phyloP scores from a whole-genome alignment of 2,113 vertebrate species.

The Salvelinus alpinus region DNA sequence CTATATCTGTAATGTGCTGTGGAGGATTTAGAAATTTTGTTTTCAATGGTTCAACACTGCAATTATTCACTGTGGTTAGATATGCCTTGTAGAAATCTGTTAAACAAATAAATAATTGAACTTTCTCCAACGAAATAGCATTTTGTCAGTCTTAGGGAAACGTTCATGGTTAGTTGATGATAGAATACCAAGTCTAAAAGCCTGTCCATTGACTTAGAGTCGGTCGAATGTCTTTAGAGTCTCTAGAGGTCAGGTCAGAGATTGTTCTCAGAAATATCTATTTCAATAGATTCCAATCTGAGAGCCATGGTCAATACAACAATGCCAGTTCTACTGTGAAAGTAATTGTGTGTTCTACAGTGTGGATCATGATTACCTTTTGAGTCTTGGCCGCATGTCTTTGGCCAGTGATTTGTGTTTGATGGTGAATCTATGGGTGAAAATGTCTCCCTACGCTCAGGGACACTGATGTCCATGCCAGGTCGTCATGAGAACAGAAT shows the following conservation, averaged over 20 bases:
- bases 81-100: not conserved
- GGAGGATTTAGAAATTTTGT: not conserved
- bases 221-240: too few species aligned
- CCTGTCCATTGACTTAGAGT: too few species aligned
- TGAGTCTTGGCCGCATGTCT: not conserved
- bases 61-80: not conserved
- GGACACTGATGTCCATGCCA: conserved; percentile 4
- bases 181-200: not conserved
- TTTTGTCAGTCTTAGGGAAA: not conserved
- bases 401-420: conserved; percentile 16
- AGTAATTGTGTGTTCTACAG: not conserved
- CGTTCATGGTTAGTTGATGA: not conserved
- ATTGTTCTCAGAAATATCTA: too few species aligned
- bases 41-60: not conserved
- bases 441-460: conserved; percentile 6
- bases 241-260: too few species aligned
- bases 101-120: not conserved
- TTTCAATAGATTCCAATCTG: too few species aligned
- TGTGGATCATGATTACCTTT: not conserved
- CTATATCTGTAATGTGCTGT: not conserved
- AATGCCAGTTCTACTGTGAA: too few species aligned
- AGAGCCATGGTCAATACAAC: too few species aligned
- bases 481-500: conserved; percentile 21
- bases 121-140: not conserved
- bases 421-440: conserved; percentile 27